phyloP scores from a whole-genome alignment of 2,797 vertebrate genomes.

The Pagetopsis macropterus region DNA sequence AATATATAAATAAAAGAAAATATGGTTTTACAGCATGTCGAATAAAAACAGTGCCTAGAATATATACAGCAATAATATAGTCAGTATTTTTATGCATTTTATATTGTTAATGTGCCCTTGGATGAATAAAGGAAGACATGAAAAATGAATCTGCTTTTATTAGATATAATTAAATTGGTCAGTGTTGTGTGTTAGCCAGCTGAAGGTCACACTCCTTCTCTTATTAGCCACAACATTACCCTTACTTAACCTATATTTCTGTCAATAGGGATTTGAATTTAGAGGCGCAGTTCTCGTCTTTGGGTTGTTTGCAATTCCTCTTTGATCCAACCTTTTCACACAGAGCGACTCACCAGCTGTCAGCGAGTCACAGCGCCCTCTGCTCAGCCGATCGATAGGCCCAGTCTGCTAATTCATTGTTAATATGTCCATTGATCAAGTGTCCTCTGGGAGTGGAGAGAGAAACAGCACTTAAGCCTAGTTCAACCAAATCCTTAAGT shows the following conservation, averaged over 20 bases:
- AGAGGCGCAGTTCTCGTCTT: slow-evolving; percentile 24
- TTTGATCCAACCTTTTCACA: slow-evolving; percentile 60
- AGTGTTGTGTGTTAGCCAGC: not conserved
- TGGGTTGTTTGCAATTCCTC: slow-evolving; percentile 50
- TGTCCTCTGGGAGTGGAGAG: slow-evolving; percentile 57
- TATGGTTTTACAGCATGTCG: too few species aligned
- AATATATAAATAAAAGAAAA: too few species aligned
- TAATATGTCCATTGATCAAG: slow-evolving; percentile 83
- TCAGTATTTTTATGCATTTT: not conserved
- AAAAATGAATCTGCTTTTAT: not conserved
- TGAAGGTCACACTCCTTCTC: slow-evolving; percentile 6
- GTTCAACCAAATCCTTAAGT: slow-evolving; percentile 38
- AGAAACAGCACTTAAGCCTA: slow-evolving; percentile 48
- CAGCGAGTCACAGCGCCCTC: slow-evolving; percentile 65
- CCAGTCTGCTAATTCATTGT: slow-evolving; percentile 78
- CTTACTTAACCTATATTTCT: slow-evolving; percentile 3
- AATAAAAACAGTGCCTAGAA: too few species aligned
- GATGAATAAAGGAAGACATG: not conserved
- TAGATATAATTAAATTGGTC: not conserved
- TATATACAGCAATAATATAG: not conserved
- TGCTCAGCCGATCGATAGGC: slow-evolving; percentile 79
- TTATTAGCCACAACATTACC: not conserved
- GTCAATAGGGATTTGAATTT: slow-evolving; percentile 24
- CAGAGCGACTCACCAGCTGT: slow-evolving; percentile 72
- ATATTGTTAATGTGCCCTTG: not conserved